Evolutionary conservation across 2,888 invertebrate genomes (phyloP).

Genomic region (Drosophila kanekoi): DNA sequence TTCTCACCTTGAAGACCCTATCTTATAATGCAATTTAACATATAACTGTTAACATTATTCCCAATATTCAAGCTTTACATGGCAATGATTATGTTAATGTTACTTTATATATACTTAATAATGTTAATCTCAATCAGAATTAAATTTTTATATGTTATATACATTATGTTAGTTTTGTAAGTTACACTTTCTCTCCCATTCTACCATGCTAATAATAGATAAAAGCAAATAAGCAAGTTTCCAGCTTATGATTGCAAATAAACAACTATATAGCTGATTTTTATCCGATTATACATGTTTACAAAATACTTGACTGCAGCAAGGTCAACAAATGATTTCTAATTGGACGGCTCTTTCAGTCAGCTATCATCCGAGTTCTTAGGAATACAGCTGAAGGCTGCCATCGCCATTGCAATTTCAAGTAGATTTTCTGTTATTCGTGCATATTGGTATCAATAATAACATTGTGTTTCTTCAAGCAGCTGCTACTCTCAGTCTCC

Average conservation of each 20-base stretch:
- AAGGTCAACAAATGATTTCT: background rate
- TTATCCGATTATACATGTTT: background rate
- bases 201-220: too few species aligned
- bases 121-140: too few species aligned
- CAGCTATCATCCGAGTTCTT: background rate
- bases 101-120: too few species aligned
- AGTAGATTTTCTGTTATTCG: conserved; percentile 24
- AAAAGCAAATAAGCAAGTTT: too few species aligned
- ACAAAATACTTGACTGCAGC: background rate
- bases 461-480: conserved; percentile 52
- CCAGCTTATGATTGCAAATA: background rate
- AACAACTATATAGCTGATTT: background rate
- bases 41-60: too few species aligned
- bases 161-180: too few species aligned
- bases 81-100: too few species aligned
- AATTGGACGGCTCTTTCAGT: conserved; percentile 4
- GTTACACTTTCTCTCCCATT: too few species aligned
- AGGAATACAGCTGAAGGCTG: conserved; percentile 9
- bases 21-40: too few species aligned
- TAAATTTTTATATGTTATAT: too few species aligned
- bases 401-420: conserved; percentile 14
- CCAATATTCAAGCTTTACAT: too few species aligned
- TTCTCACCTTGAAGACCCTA: too few species aligned
- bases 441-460: conserved; percentile 51
- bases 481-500: conserved; percentile 44